A percentile compares a stretch with the other conserved stretches of the same genome.
phyloP scores from a whole-genome alignment of 2,797 vertebrate species.

The Toxotes lorentzi region DNA sequence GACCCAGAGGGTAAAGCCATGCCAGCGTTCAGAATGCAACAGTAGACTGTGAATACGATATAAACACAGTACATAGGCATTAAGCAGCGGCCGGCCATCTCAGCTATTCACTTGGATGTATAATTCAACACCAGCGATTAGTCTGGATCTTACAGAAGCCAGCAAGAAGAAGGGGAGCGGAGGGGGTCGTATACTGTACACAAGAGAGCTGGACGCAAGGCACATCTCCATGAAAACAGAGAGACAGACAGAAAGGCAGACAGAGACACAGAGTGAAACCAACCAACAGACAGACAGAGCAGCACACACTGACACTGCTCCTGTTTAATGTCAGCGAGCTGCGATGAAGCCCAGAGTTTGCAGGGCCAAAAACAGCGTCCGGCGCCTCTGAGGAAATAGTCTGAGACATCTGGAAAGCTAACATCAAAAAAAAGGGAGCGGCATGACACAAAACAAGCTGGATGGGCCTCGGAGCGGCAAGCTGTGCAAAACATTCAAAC shows the following conservation, averaged over 20 bases:
- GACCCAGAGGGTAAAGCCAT: slow-evolving; percentile 74
- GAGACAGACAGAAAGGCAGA: slow-evolving; percentile 47
- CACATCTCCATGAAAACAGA: slow-evolving; percentile 73
- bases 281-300: slow-evolving; percentile 70
- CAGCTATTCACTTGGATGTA: slow-evolving; percentile 89
- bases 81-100: slow-evolving; percentile 79
- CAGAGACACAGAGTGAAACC: slow-evolving; percentile 71
- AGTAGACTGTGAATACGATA: slow-evolving; percentile 70
- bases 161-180: slow-evolving; percentile 36
- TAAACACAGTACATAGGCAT: slow-evolving; percentile 83
- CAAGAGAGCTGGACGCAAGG: slow-evolving; percentile 76
- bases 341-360: slow-evolving; percentile 74
- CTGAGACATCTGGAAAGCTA: slow-evolving; percentile 82
- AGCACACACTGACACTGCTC: slow-evolving; percentile 67
- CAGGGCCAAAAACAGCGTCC: slow-evolving; percentile 64
- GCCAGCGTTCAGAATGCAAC: slow-evolving; percentile 65
- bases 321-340: slow-evolving; percentile 82
- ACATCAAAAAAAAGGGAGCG: slow-evolving; percentile 77
- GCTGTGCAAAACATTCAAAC: slow-evolving; percentile 80
- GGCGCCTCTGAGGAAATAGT: slow-evolving; percentile 80
- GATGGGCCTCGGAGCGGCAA: slow-evolving; percentile 79
- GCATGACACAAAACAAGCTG: slow-evolving; percentile 84
- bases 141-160: slow-evolving; percentile 79
- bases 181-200: slow-evolving; percentile 70
- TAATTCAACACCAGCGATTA: slow-evolving; percentile 89